These are phyloP conservation scores for Setophaga kirtlandii DNA, from an alignment of 2,113 vertebrate species.

Conservation along the genomic window DNA sequence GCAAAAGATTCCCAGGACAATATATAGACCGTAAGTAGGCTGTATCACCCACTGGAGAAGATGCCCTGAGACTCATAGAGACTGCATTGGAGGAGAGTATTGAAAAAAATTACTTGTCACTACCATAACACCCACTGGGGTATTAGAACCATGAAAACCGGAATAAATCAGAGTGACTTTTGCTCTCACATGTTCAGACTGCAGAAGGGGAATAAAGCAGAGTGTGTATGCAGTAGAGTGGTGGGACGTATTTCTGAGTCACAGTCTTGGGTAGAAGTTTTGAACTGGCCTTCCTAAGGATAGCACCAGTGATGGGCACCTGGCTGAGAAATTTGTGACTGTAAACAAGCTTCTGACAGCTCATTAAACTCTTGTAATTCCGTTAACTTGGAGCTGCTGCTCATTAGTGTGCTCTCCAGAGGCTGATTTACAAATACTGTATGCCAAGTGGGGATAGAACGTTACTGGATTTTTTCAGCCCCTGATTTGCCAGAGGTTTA, in stretches of 20 bases:
- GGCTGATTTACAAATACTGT: not conserved
- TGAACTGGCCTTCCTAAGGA: not conserved
- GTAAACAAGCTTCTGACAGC: slow-evolving; percentile 44
- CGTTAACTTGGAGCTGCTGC: slow-evolving; percentile 9
- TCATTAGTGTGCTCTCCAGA: slow-evolving; percentile 35
- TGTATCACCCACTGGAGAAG: not conserved
- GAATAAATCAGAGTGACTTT: not conserved
- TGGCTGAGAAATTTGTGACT: slow-evolving; percentile 23
- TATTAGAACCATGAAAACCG: not conserved
- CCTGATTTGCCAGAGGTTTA: slow-evolving; percentile 14
- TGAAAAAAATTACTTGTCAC: not conserved
- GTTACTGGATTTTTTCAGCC: slow-evolving; percentile 5
- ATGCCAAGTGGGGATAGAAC: not conserved
- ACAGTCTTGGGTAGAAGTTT: not conserved
- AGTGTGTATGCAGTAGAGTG: not conserved
- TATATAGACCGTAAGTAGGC: not conserved
- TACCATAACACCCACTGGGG: not conserved
- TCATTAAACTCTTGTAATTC: slow-evolving; percentile 21
- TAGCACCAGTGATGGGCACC: not conserved
- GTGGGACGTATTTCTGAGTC: not conserved
- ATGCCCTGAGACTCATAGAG: not conserved
- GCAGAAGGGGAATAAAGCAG: not conserved
- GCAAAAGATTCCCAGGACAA: not conserved
- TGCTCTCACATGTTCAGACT: not conserved
- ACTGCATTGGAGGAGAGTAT: not conserved